Evolutionary conservation across 1,140 invertebrate species (phyloP).

Genomic region (Camponotus pennsylvanicus): DNA sequence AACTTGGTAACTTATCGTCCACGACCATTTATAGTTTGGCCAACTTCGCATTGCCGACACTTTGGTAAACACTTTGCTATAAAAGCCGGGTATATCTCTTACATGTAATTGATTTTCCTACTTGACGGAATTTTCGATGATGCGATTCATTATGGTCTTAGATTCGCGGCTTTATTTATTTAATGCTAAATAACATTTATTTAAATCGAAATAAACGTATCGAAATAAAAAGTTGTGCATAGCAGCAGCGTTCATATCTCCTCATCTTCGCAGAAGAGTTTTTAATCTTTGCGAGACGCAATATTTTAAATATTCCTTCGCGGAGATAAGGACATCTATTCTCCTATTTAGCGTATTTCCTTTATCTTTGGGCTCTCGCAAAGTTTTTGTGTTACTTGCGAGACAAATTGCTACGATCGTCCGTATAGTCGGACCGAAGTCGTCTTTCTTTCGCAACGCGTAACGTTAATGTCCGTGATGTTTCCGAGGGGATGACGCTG

Average conservation of each 20-base stretch:
- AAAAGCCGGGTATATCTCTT: background rate
- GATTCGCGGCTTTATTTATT: background rate
- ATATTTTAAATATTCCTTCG: background rate
- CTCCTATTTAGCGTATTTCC: too few relatives aligned
- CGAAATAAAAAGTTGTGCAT: background rate
- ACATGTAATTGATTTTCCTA: background rate
- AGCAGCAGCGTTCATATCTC: background rate
- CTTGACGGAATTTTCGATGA: background rate
- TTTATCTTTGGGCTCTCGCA: background rate
- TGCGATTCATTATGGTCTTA: background rate
- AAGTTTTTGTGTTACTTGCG: slow-evolving; percentile 3
- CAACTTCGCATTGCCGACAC: slow-evolving; percentile 35
- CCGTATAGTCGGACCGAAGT: background rate
- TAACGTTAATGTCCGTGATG: slow-evolving; percentile 6
- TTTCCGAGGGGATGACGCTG: slow-evolving; percentile 21
- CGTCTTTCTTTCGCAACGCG: slow-evolving; percentile 17
- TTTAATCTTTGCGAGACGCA: background rate
- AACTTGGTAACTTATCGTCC: slow-evolving; percentile 49
- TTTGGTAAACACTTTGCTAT: slow-evolving; percentile 45
- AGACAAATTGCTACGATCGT: slow-evolving; percentile 22
- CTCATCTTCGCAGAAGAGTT: background rate
- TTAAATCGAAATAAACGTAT: background rate
- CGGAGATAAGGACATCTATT: background rate
- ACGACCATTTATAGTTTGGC: slow-evolving; percentile 42
- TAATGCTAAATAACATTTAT: background rate